phyloP scores from a whole-genome alignment of 2,888 invertebrate genomes.

The Cosmopolites sordidus region DNA sequence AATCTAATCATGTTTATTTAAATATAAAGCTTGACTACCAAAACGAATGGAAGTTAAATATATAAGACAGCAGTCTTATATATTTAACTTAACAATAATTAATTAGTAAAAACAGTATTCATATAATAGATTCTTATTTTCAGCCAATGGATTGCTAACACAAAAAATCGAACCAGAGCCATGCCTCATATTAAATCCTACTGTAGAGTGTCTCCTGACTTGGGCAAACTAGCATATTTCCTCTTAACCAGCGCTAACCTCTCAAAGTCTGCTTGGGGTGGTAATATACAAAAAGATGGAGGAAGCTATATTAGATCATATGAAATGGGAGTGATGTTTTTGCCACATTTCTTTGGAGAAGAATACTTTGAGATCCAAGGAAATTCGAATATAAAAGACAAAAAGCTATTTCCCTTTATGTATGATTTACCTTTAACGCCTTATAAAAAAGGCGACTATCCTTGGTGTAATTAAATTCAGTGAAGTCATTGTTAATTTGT shows the following conservation, averaged over 20 bases:
- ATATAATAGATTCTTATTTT: constrained; percentile 28
- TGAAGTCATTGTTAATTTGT: too few relatives aligned
- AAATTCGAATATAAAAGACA: constrained; percentile 34
- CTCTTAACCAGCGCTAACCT: constrained; percentile 90
- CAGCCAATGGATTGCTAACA: constrained; percentile 81
- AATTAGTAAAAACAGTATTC: too few relatives aligned
- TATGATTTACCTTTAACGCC: constrained; percentile 78
- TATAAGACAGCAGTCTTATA: too few relatives aligned
- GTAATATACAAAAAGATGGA: constrained; percentile 52
- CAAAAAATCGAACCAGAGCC: constrained; percentile 67
- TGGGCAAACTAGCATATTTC: constrained; percentile 71
- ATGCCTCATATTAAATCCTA: constrained; percentile 97
- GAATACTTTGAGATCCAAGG: constrained; percentile 42
- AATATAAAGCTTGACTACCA: too few relatives aligned
- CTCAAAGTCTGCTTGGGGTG: constrained; percentile 97
- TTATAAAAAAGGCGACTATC: constrained; percentile 65
- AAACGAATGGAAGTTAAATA: too few relatives aligned
- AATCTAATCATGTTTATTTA: too few relatives aligned
- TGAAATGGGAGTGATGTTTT: constrained; percentile 85
- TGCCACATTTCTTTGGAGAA: constrained; percentile 79
- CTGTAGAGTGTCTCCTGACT: constrained; percentile 67
- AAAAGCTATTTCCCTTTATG: constrained; percentile 60
- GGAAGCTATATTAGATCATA: constrained; percentile 63
- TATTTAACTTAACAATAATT: too few relatives aligned
- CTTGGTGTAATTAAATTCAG: constrained; percentile 55